These are phyloP conservation scores for Ceraclea dissimilis DNA, from an alignment of 2,888 invertebrate species.

Conservation along the genomic window DNA sequence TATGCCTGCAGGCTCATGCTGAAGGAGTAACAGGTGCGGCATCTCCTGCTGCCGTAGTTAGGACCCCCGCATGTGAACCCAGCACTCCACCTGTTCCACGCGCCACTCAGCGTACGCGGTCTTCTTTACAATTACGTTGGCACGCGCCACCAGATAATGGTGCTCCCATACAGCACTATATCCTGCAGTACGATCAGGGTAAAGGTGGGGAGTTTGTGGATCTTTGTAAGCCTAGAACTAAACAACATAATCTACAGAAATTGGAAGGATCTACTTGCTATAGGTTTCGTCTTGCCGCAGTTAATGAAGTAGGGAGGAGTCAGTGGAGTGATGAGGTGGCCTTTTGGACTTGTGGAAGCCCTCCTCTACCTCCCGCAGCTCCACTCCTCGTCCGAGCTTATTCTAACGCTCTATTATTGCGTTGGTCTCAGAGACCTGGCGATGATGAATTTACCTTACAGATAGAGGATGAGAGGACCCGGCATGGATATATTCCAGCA, in stretches of 20 bases:
- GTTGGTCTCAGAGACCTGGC: slow-evolving; percentile 66
- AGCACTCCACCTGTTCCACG: slow-evolving; percentile 67
- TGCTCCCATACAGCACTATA: slow-evolving; percentile 65
- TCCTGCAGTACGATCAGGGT: slow-evolving; percentile 72
- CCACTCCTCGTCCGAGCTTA: slow-evolving; percentile 60
- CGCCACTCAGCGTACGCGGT: slow-evolving; percentile 62
- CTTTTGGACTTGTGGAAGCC: slow-evolving; percentile 70
- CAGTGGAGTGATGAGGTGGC: slow-evolving; percentile 61
- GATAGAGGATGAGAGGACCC: slow-evolving; percentile 61
- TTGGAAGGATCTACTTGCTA: slow-evolving; percentile 74
- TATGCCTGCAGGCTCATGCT: slow-evolving; percentile 70
- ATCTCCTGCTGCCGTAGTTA: slow-evolving; percentile 72
- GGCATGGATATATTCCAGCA: slow-evolving; percentile 71
- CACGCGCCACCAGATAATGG: slow-evolving; percentile 71
- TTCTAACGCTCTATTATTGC: slow-evolving; percentile 57
- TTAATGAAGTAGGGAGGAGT: slow-evolving; percentile 73
- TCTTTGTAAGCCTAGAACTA: slow-evolving; percentile 62
- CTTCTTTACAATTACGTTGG: slow-evolving; percentile 65
- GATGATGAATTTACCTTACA: slow-evolving; percentile 79
- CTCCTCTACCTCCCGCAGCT: slow-evolving; percentile 71
- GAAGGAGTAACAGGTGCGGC: slow-evolving; percentile 68
- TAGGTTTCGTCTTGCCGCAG: slow-evolving; percentile 74
- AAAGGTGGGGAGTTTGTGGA: slow-evolving; percentile 62
- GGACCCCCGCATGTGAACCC: slow-evolving; percentile 75
- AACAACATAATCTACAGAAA: slow-evolving; percentile 68